phyloP scores from a whole-genome alignment of 2,888 invertebrate genomes.

The Polylopha cassiicola region DNA sequence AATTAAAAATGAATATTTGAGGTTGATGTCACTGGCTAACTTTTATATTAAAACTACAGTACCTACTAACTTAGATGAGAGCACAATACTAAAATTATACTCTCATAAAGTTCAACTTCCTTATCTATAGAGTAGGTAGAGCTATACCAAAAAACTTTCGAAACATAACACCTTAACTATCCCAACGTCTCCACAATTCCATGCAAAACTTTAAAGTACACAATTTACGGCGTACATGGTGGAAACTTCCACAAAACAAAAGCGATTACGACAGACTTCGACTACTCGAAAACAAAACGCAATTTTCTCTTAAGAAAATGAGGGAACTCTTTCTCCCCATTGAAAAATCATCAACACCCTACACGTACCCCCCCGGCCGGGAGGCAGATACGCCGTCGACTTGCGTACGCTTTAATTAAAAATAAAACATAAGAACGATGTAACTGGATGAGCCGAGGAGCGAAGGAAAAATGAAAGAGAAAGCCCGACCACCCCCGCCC shows the following conservation, averaged over 20 bases:
- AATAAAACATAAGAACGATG: conserved; percentile 79
- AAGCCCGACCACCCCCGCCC: conserved; percentile 68
- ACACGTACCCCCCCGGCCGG: conserved; percentile 61
- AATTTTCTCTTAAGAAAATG: conserved; percentile 79
- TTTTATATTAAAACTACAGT: too few relatives aligned
- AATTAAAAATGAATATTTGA: too few relatives aligned
- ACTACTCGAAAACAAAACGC: conserved; percentile 78
- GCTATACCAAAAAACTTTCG: conserved; percentile 33
- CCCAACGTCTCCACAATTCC: conserved; percentile 52
- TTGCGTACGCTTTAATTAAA: conserved; percentile 79
- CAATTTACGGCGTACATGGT: conserved; percentile 61
- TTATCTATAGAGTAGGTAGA: conserved; percentile 3
- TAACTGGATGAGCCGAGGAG: conserved; percentile 78
- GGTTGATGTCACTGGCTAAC: too few relatives aligned
- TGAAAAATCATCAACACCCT: conserved; percentile 78
- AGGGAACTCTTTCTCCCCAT: conserved; percentile 78
- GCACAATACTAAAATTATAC: conserved; percentile 13
- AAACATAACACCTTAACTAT: conserved; percentile 55
- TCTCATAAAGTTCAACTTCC: conserved; percentile 20
- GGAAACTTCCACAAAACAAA: conserved; percentile 71
- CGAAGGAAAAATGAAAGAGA: conserved; percentile 78
- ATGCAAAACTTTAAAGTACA: conserved; percentile 66
- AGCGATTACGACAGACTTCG: conserved; percentile 77
- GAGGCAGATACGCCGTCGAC: conserved; percentile 73
- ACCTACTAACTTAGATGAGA: background rate